phyloP scores from a whole-genome alignment of 2,888 invertebrate species.

The Mimumesa dahlbomi region DNA sequence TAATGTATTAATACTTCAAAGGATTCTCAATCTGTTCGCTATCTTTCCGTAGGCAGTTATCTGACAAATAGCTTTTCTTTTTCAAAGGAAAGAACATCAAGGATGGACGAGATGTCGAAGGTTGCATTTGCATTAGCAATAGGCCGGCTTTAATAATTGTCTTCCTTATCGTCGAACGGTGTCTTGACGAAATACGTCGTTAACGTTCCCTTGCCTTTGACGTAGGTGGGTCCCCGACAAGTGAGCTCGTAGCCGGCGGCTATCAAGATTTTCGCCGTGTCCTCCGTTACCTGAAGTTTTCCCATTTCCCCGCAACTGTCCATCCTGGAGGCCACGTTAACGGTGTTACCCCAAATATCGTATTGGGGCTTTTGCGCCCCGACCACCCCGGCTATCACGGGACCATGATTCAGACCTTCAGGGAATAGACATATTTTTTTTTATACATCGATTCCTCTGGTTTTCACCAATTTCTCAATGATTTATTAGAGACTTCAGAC shows the following conservation, averaged over 20 bases:
- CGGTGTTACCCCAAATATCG: slow-evolving; percentile 99
- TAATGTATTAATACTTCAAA: no score
- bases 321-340: slow-evolving; percentile 98
- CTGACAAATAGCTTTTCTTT: background rate
- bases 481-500: no score
- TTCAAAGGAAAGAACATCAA: slow-evolving; percentile 1
- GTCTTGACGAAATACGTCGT: slow-evolving; percentile 96
- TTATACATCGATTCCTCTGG: no score
- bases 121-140: no score
- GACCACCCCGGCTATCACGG: slow-evolving; percentile 97
- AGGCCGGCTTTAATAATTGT: slow-evolving; percentile 63
- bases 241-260: slow-evolving; percentile 93
- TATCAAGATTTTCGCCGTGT: slow-evolving; percentile 91
- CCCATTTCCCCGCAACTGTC: slow-evolving; percentile 97
- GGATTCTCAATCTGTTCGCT: no score
- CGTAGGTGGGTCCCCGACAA: slow-evolving; percentile 94
- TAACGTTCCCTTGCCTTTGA: slow-evolving; percentile 96
- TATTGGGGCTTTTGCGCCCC: slow-evolving; percentile 99
- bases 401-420: slow-evolving; percentile 91
- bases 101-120: no score
- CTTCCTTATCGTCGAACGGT: slow-evolving; percentile 85
- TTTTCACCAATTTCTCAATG: no score
- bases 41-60: no score
- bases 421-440: slow-evolving; percentile 1
- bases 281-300: slow-evolving; percentile 91